Base-by-base conservation (phyloP, 1,140 invertebrate species). In the Apis laboriosa region DNA sequence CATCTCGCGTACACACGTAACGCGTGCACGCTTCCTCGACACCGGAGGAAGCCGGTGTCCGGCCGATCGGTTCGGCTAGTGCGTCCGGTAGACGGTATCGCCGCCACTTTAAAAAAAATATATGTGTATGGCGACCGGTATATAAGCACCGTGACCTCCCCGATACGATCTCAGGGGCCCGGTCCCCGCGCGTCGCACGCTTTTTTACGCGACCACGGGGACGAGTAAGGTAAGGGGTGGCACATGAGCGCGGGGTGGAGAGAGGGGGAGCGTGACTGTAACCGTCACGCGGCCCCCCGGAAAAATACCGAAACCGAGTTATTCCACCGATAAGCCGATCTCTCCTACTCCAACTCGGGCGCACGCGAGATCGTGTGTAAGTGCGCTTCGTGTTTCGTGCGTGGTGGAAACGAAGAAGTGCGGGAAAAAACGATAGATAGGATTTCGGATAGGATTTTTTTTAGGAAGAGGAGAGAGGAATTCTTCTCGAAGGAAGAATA, bases 81-180 rank as follows among this genome's bases (percentile, higher is more conserved):
- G 34, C 5, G 34, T 43, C 34, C 43, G 81, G 80, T 85, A 88
- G 91, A 89, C 86, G 79, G 83, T 89, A 86, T 86, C 88, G 88
- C 88, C 90, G 92, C 88, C 92, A 91, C 90, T 94, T 94, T 7
- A 0, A 43, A 43, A 93, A 93, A 93, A 93, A 94, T 93, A 92
- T 93, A 92, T 93, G 92, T 93, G 92, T 93, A n/a, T 93, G 91
- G 91, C 91, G 90, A 88, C 88, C 89, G 87, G 90, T 87, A 86
- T 89, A 92, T 93, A 94, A 94, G 92, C 90, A 93, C 93, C 93
- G 91, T 94, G 93, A 94, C 93, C 93, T 93, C 91, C 85, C 87
- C 85, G 93, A 94, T 94, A 94, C 79, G 86, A 94, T 94, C 93
- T 93, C 86, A 90, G 92, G 91, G 89, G 87, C 73, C 66, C 28